Conservation (phyloP, 2,113 vertebrate species). For the Alethe diademata region DNA sequence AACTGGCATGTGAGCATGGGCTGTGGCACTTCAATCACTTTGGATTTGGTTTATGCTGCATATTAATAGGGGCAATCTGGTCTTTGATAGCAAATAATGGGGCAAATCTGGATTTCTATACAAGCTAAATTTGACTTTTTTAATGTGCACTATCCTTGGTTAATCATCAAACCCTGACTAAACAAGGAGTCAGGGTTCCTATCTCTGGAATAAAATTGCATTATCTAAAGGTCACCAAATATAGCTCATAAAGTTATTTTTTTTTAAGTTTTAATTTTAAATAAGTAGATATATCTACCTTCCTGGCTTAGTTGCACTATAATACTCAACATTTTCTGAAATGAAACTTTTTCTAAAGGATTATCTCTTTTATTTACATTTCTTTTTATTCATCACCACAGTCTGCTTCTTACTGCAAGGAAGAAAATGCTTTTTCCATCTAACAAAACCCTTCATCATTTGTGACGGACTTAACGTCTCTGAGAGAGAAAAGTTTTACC, state of each 20-base stretch:
- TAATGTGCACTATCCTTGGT: not conserved
- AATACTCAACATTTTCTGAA: not conserved
- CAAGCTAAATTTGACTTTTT: not conserved
- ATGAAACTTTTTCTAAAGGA: not conserved
- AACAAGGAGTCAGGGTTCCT: not conserved
- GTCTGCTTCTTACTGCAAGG: not conserved
- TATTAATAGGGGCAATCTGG: not conserved
- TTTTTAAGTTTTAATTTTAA: not conserved
- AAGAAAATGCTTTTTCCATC: not conserved
- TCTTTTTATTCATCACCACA: not conserved
- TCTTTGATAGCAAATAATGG: not conserved
- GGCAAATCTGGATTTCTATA: not conserved
- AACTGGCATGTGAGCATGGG: not conserved
- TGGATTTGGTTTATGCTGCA: not conserved
- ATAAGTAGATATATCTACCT: not conserved
- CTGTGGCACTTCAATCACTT: not conserved
- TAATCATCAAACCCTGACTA: not conserved
- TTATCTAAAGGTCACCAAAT: not conserved
- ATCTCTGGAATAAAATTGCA: not conserved
- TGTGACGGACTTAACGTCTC: not conserved
- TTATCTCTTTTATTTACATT: not conserved
- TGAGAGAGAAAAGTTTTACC: not conserved
- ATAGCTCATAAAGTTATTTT: not conserved
- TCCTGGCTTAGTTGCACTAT: not conserved
- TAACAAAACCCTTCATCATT: not conserved